phyloP scores from a whole-genome alignment of 2,888 invertebrate species.

The Apamea epomidion region DNA sequence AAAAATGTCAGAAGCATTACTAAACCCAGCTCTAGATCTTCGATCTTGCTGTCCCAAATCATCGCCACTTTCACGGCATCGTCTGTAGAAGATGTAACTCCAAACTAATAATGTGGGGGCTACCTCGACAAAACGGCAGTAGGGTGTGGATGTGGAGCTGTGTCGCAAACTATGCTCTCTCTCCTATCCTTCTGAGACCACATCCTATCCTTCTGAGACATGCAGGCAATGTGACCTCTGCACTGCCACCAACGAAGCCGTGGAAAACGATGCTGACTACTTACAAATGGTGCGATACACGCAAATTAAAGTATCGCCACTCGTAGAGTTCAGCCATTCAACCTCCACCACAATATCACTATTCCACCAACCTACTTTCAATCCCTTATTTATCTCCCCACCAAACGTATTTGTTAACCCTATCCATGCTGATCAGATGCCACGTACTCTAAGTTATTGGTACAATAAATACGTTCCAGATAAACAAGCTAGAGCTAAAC shows the following conservation, averaged over 20 bases:
- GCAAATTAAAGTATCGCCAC: too few relatives aligned
- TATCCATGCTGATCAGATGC: conserved; percentile 62
- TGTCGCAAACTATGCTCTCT: too few relatives aligned
- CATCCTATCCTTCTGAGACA: neutral
- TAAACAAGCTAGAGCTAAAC: conserved; percentile 74
- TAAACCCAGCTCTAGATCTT: neutral
- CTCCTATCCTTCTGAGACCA: neutral
- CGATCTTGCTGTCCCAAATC: too few relatives aligned
- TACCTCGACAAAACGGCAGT: too few relatives aligned
- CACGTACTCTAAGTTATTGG: conserved; percentile 74
- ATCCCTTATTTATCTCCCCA: conserved; percentile 45
- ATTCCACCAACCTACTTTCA: conserved; percentile 29
- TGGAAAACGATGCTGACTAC: neutral
- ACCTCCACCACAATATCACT: conserved; percentile 21
- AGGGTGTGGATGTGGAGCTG: too few relatives aligned
- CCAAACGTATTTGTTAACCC: conserved; percentile 65
- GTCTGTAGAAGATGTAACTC: too few relatives aligned
- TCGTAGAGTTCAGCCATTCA: neutral
- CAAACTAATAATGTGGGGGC: too few relatives aligned
- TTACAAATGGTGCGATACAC: too few relatives aligned
- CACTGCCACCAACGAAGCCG: neutral
- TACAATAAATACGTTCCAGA: conserved; percentile 79
- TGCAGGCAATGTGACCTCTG: neutral
- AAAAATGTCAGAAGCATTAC: neutral
- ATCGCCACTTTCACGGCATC: too few relatives aligned